Percentiles rank a stretch among this genome's conserved stretches.
phyloP scores from a whole-genome alignment of 2,888 invertebrate species.

The Therioaphis trifolii region DNA sequence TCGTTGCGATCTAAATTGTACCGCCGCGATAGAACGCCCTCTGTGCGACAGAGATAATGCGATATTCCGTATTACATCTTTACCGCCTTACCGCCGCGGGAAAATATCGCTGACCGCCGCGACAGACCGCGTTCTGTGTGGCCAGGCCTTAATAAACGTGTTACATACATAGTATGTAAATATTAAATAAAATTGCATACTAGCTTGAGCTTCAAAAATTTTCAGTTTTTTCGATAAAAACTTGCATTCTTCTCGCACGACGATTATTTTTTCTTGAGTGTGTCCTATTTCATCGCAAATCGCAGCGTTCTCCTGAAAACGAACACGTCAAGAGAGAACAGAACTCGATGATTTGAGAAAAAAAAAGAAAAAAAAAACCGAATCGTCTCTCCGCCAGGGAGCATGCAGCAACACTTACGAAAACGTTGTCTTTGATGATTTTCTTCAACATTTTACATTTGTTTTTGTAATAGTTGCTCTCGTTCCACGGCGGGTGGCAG shows the following conservation, averaged over 20 bases:
- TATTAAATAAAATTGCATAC: neutral
- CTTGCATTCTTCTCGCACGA: conserved; percentile 85
- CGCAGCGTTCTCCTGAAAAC: conserved; percentile 81
- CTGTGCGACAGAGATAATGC: too few relatives aligned
- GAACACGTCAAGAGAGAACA: neutral
- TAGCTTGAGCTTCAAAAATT: conserved; percentile 73
- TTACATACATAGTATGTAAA: too few relatives aligned
- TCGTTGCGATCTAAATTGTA: too few relatives aligned
- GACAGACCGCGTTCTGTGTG: too few relatives aligned
- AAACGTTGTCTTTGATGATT: conserved; percentile 75
- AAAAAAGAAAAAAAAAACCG: neutral
- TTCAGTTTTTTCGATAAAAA: conserved; percentile 82
- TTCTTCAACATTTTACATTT: conserved; percentile 76
- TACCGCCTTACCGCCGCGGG: too few relatives aligned
- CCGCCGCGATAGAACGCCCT: too few relatives aligned
- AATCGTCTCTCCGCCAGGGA: neutral
- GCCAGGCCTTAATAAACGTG: too few relatives aligned
- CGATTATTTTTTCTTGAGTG: conserved; percentile 83
- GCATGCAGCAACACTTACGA: conserved; percentile 72
- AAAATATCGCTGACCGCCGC: too few relatives aligned
- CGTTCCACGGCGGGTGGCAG: too few relatives aligned
- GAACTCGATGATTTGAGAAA: neutral
- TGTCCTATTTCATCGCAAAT: conserved; percentile 89
- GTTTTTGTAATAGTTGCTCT: conserved; percentile 74
- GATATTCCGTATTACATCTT: too few relatives aligned